Conservation (phyloP, 2,797 vertebrate genomes). For the Phoxinus dragarum region DNA sequence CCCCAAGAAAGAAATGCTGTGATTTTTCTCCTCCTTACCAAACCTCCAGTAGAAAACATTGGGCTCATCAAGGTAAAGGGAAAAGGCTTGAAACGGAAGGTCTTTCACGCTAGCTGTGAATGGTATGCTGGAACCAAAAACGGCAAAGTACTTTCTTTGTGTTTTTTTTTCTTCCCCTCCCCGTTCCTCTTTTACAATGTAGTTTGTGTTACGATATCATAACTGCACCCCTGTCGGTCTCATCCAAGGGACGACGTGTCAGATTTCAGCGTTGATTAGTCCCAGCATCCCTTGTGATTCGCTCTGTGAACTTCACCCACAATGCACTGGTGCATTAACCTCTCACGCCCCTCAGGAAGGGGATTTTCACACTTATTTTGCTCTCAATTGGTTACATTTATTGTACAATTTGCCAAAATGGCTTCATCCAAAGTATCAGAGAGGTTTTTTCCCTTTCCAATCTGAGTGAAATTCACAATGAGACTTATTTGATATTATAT, state of each 20-base stretch:
- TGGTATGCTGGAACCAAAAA: slow-evolving; percentile 76
- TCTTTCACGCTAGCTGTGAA: slow-evolving; percentile 89
- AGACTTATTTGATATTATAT: neutral
- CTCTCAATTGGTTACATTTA: slow-evolving; percentile 1
- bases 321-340: slow-evolving; percentile 31
- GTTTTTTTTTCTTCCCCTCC: neutral
- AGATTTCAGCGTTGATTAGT: slow-evolving; percentile 63
- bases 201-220: slow-evolving; percentile 54
- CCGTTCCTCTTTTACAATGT: slow-evolving; percentile 35
- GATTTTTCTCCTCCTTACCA: slow-evolving; percentile 90
- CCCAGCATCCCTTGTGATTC: slow-evolving; percentile 51
- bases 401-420: neutral
- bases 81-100: slow-evolving; percentile 89
- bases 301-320: slow-evolving; percentile 53
- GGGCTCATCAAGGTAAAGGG: slow-evolving; percentile 91
- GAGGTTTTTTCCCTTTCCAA: slow-evolving; percentile 2
- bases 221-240: slow-evolving; percentile 40
- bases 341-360: slow-evolving; percentile 12
- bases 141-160: slow-evolving; percentile 67
- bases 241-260: slow-evolving; percentile 44
- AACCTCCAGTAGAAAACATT: slow-evolving; percentile 90
- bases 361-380: slow-evolving; percentile 23
- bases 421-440: neutral
- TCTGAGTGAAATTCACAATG: slow-evolving; percentile 47
- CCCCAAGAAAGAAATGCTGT: slow-evolving; percentile 89